These are phyloP conservation scores for Podarcis siculus DNA, from an alignment of 2,797 vertebrate species.

Conservation along the genomic window DNA sequence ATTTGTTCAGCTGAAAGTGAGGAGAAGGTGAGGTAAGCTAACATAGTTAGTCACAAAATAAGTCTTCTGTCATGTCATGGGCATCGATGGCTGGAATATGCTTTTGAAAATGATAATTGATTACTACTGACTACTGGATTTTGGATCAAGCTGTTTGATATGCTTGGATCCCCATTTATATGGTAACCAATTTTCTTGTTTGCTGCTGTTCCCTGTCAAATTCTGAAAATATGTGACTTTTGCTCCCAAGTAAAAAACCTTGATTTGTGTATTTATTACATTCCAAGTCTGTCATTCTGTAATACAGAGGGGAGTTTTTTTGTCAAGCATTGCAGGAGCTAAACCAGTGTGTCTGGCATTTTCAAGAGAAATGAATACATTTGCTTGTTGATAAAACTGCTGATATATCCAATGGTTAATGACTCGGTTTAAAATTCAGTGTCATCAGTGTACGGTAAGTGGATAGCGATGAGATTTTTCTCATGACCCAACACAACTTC, in stretches of 20 bases:
- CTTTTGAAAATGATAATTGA: not conserved
- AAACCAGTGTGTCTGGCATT: not conserved
- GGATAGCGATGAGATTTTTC: not conserved
- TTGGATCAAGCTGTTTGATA: not conserved
- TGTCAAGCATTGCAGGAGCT: not conserved
- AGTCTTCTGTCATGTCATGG: not conserved
- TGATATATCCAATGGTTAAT: slow-evolving; percentile 1
- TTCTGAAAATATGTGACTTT: not conserved
- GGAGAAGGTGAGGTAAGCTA: no score
- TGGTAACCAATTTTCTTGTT: no score
- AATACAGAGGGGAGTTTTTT: not conserved
- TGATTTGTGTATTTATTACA: not conserved
- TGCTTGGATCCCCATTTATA: no score
- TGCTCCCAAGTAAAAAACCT: no score
- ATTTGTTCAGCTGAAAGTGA: not conserved
- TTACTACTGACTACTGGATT: not conserved
- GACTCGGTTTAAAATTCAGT: not conserved
- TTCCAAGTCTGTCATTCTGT: not conserved
- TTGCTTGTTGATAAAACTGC: not conserved
- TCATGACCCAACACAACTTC: not conserved
- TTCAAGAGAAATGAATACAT: not conserved
- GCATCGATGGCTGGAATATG: not conserved
- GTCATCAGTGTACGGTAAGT: not conserved
- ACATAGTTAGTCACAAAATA: not conserved
- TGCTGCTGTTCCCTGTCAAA: not conserved